Evolutionary conservation across 2,797 vertebrate species (phyloP).

Genomic region (Dicrostonyx torquatus): DNA sequence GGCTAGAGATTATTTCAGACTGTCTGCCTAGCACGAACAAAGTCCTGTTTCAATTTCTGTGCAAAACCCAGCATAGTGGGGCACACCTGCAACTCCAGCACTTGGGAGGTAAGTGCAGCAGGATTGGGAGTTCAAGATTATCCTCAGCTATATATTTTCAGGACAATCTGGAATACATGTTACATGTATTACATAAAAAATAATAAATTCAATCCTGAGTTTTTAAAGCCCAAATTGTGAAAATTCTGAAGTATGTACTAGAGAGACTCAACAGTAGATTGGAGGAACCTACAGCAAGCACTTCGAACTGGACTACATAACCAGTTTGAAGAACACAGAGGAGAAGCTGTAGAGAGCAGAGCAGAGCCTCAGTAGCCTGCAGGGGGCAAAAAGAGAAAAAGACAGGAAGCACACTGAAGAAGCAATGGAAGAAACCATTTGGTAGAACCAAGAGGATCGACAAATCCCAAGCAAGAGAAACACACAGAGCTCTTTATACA

Average conservation of each 20-base stretch:
- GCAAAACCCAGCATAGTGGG: background rate
- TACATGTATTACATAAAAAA: background rate
- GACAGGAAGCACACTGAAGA: background rate
- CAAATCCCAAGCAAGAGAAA: background rate
- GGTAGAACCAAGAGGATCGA: background rate
- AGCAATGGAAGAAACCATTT: background rate
- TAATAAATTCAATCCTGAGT: background rate
- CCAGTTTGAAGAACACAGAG: background rate
- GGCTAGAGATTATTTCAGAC: no score
- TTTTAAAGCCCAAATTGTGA: background rate
- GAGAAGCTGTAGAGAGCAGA: background rate
- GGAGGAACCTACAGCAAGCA: background rate
- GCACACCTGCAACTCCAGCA: background rate
- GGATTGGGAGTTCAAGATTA: background rate
- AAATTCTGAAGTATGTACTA: background rate
- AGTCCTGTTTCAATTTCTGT: background rate
- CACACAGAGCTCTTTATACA: background rate
- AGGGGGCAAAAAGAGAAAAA: background rate
- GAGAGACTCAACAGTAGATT: background rate
- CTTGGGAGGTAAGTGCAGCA: background rate
- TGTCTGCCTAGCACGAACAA: background rate
- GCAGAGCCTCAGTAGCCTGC: background rate
- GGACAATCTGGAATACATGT: no score
- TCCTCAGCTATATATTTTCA: background rate
- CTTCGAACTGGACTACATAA: background rate